Base-by-base conservation (phyloP, 2,888 invertebrate species). In the Tethea ocularis region DNA sequence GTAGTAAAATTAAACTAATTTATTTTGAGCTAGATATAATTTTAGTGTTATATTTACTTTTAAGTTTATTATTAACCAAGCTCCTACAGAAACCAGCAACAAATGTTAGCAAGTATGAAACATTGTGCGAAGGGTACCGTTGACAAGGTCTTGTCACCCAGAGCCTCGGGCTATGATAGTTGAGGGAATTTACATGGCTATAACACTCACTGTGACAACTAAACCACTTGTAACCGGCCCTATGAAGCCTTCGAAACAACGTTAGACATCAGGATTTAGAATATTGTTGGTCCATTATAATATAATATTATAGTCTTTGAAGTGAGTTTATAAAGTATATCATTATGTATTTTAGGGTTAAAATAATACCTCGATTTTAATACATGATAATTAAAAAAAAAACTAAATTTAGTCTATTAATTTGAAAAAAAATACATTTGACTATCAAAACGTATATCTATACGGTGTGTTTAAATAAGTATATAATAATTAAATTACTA, bases 101-200 rank as follows among this genome's bases (percentile, higher is more conserved):
- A 20, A 29, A 33, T 33, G 63, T 64, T 60, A 67, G 65, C 63
- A 65, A 66, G 67, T 73, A 77, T 80, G 69, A 74, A 68, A 74
- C 77, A 78, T 38, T 36, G n/a, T 1, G n/a, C 38, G 7, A 68
- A 71, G 67, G 65, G 64, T 61, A 76, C 68, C 10, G 76, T 68
- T 74, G 83, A 82, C 86, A 84, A 71, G 75, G 69, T 68, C 79
- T 77, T 82, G 84, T 84, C 84, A 83, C 68, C 69, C 70, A 67
- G 63, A 60, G 76, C 85, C 80, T 55, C 61, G 61, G 83, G 86
- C 79, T 71, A 73, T 75, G 74, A 80, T 82, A 84, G 80, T 80
- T 78, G 68, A 68, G 74, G 68, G 65, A 74, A 66, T 71, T 71
- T 75, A 65, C 68, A 69, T 69, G 69, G 60, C 67, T 68, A 69